Percentiles rank a stretch among this genome's conserved stretches.
These are phyloP conservation scores for Anorthoa munda DNA, from an alignment of 2,888 invertebrate species.

Conservation along the genomic window DNA sequence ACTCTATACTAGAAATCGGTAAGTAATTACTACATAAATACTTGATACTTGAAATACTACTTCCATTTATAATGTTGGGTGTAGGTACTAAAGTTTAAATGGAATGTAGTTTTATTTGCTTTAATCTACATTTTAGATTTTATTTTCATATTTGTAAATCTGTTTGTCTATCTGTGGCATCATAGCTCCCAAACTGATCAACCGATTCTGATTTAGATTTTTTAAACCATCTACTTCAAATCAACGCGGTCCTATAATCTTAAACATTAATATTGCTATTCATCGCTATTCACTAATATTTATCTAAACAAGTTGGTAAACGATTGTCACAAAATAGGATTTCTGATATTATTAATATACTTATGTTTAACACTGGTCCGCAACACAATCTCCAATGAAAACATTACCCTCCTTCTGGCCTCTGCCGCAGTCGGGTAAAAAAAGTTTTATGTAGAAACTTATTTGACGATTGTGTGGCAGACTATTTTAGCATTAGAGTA, in stretches of 20 bases:
- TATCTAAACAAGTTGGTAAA: conserved; percentile 74
- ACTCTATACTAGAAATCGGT: not conserved
- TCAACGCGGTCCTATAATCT: conserved; percentile 55
- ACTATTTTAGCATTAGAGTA: conserved; percentile 52
- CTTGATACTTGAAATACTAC: not conserved
- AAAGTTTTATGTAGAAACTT: not conserved
- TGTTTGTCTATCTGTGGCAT: not conserved
- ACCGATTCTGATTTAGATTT: not conserved
- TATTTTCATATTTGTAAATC: not conserved
- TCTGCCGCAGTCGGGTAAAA: conserved; percentile 15
- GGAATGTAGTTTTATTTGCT: not conserved
- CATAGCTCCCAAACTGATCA: not conserved
- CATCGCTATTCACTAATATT: conserved; percentile 63
- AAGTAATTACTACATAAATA: not conserved
- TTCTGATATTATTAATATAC: conserved; percentile 70
- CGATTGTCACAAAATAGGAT: conserved; percentile 82
- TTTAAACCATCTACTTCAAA: conserved; percentile 26
- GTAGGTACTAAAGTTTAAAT: not conserved
- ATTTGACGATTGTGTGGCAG: conserved; percentile 20
- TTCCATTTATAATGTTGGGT: not conserved
- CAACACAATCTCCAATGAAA: conserved; percentile 60
- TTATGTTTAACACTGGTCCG: conserved; percentile 62
- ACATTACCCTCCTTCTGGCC: no score
- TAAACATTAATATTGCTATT: conserved; percentile 78
- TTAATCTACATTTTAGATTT: not conserved